A percentile compares a stretch with the other conserved stretches of the same genome.
phyloP scores from a whole-genome alignment of 2,113 vertebrate species.

The Ageneiosus marmoratus region DNA sequence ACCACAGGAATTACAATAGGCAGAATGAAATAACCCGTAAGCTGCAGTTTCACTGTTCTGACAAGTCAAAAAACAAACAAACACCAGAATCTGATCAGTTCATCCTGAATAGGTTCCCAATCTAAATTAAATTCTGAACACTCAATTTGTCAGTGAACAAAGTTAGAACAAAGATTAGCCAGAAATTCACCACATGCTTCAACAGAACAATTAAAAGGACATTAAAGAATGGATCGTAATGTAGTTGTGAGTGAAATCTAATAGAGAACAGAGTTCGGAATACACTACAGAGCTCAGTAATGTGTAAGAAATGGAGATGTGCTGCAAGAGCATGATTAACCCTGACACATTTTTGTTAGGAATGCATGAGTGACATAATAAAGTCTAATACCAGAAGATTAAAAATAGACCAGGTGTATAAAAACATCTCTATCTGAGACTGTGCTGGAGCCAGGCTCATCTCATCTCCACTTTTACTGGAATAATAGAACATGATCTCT shows the following conservation, averaged over 20 bases:
- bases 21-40: background rate
- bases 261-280: background rate
- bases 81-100: background rate
- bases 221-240: conserved; percentile 7
- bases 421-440: background rate
- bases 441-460: background rate
- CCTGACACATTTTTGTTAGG: background rate
- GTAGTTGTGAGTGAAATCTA: background rate
- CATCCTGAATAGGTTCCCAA: background rate
- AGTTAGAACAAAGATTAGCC: background rate
- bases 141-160: background rate
- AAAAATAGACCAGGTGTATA: background rate
- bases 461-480: conserved; percentile 28
- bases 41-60: background rate
- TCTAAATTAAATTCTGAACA: background rate
- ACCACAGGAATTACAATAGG: background rate
- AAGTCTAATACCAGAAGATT: background rate
- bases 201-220: background rate
- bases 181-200: background rate
- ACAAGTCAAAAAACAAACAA: background rate
- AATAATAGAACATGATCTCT: conserved; percentile 34
- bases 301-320: background rate
- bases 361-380: background rate
- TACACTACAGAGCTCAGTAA: background rate
- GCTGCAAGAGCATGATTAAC: background rate